These are phyloP conservation scores for Pogonognathellus flavescens DNA, from an alignment of 1,140 invertebrate genomes.

Conservation along the genomic window DNA sequence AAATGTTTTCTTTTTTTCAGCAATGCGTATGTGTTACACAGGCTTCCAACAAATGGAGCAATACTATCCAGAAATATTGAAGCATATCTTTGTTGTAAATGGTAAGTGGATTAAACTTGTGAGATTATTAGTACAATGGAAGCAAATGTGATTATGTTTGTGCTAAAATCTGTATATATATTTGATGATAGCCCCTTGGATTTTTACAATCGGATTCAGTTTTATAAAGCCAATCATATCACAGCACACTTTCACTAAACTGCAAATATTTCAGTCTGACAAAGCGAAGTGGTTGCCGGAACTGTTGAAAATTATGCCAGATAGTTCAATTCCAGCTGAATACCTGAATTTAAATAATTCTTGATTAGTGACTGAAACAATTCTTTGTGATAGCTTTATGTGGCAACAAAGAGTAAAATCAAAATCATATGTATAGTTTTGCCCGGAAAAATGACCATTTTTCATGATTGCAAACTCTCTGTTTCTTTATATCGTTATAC, in stretches of 20 bases:
- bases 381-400: neutral
- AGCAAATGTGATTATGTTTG: too few relatives aligned
- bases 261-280: constrained; percentile 55
- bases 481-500: too few relatives aligned
- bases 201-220: constrained; percentile 53
- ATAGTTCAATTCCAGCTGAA: neutral
- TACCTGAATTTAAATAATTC: neutral
- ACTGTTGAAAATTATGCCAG: constrained; percentile 36
- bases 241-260: constrained; percentile 27
- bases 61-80: constrained; percentile 55
- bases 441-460: too few relatives aligned
- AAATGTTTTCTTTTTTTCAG: constrained; percentile 47
- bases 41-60: constrained; percentile 32
- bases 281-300: constrained; percentile 16
- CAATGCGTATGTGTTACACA: constrained; percentile 20
- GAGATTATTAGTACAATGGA: neutral
- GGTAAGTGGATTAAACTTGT: neutral
- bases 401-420: too few relatives aligned
- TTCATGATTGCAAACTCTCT: too few relatives aligned
- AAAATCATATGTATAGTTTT: too few relatives aligned
- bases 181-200: constrained; percentile 43
- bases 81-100: constrained; percentile 50
- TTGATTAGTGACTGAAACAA: neutral
- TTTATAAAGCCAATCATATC: constrained; percentile 51
- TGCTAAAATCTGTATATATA: neutral